These are phyloP conservation scores for Psophia crepitans DNA, from an alignment of 2,113 vertebrate species.

Conservation along the genomic window DNA sequence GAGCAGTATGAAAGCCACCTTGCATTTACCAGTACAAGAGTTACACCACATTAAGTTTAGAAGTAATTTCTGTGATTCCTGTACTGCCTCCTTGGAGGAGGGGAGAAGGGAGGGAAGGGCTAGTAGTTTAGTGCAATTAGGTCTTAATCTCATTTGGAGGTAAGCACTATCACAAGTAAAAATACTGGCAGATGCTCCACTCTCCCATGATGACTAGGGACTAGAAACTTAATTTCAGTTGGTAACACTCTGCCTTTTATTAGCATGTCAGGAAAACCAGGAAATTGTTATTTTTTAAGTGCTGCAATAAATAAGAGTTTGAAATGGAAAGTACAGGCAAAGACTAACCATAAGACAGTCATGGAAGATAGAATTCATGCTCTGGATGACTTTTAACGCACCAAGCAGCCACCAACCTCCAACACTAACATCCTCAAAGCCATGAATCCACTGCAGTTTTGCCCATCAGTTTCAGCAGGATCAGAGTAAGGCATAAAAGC, in stretches of 20 bases:
- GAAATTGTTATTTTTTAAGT: neutral
- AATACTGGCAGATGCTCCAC: neutral
- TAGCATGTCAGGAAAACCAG: neutral
- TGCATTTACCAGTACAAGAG: neutral
- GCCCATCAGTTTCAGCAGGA: neutral
- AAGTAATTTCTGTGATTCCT: neutral
- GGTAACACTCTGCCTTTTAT: neutral
- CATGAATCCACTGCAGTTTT: neutral
- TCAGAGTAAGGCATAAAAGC: neutral
- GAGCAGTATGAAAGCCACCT: neutral
- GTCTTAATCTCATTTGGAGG: neutral
- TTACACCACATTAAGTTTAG: neutral
- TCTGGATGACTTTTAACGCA: neutral
- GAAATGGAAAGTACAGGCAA: neutral
- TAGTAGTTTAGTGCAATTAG: neutral
- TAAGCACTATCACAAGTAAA: neutral
- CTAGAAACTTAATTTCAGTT: neutral
- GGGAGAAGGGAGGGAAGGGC: neutral
- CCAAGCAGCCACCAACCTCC: neutral
- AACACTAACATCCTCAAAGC: neutral
- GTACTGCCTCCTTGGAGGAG: neutral
- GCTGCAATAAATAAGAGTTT: neutral
- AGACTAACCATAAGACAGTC: neutral
- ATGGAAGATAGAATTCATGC: neutral
- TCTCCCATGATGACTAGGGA: neutral